Percentiles rank a stretch among this genome's conserved stretches.
Evolutionary conservation across 2,888 invertebrate genomes (phyloP).

Genomic region (Drosophila mimetica): DNA sequence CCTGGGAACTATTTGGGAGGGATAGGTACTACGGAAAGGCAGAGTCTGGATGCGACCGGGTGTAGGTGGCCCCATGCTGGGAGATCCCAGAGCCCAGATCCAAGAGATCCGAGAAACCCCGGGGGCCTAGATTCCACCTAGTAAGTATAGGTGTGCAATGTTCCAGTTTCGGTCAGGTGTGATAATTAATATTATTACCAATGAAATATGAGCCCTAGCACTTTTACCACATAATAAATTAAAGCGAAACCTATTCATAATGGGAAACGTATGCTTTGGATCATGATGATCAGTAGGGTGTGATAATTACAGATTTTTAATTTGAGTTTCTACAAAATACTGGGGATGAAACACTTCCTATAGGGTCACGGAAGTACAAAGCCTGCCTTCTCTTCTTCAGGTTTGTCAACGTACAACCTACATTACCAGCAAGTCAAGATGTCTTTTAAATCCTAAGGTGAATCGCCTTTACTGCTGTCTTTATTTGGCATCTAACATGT

Average conservation of each 20-base stretch:
- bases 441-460: not conserved
- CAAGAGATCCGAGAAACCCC: constrained; percentile 9
- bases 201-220: constrained; percentile 3
- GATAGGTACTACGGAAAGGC: not conserved
- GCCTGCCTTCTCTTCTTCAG: not conserved
- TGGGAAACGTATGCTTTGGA: not conserved
- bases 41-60: constrained; percentile 16
- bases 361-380: no score
- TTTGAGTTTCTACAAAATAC: no score
- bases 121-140: constrained; percentile 38
- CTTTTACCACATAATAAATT: constrained; percentile 4
- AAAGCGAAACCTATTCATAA: not conserved
- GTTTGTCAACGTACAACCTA: not conserved
- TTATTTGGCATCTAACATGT: not conserved
- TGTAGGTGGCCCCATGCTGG: constrained; percentile 31
- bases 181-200: constrained; percentile 27
- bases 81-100: constrained; percentile 8
- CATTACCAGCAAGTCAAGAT: not conserved
- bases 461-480: not conserved
- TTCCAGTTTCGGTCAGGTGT: constrained; percentile 8
- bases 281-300: not conserved
- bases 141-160: constrained; percentile 19
- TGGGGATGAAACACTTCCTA: no score
- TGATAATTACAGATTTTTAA: not conserved
- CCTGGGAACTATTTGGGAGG: constrained; percentile 58